phyloP scores from a whole-genome alignment of 2,797 vertebrate species.

The Anabas testudineus region DNA sequence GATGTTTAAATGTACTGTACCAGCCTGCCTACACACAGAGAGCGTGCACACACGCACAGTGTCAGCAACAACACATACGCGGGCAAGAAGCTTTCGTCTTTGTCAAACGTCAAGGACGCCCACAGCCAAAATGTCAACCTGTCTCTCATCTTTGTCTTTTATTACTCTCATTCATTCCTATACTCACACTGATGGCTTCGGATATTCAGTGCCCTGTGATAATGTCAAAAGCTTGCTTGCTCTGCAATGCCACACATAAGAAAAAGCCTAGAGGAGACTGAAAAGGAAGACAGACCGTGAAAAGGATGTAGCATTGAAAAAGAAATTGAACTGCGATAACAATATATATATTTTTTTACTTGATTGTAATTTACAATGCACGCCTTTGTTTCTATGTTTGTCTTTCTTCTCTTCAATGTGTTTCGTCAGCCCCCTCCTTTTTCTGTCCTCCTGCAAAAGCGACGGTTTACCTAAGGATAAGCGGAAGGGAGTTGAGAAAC shows the following conservation, averaged over 20 bases:
- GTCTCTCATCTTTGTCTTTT: slow-evolving; percentile 43
- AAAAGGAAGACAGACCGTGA: slow-evolving; percentile 26
- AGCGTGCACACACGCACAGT: not conserved
- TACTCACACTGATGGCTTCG: slow-evolving; percentile 47
- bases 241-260: slow-evolving; percentile 10
- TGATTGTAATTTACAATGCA: not conserved
- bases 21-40: not conserved
- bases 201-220: slow-evolving; percentile 31
- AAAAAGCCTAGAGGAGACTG: slow-evolving; percentile 16
- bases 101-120: slow-evolving; percentile 34
- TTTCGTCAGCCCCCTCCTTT: slow-evolving; percentile 21
- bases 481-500: slow-evolving; percentile 41
- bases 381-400: not conserved
- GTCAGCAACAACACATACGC: slow-evolving; percentile 9
- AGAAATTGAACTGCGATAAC: slow-evolving; percentile 22
- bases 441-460: slow-evolving; percentile 29
- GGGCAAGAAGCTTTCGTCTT: slow-evolving; percentile 14
- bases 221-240: slow-evolving; percentile 20
- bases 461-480: slow-evolving; percentile 49
- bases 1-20: slow-evolving; percentile 36
- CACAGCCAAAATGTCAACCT: slow-evolving; percentile 30
- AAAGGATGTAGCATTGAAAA: slow-evolving; percentile 24
- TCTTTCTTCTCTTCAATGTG: slow-evolving; percentile 17
- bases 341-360: slow-evolving; percentile 12
- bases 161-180: slow-evolving; percentile 34